A percentile compares a stretch with the other conserved stretches of the same genome.
Conservation (phyloP, 1,140 invertebrate species). For the Caenorhabditis latens region DNA sequence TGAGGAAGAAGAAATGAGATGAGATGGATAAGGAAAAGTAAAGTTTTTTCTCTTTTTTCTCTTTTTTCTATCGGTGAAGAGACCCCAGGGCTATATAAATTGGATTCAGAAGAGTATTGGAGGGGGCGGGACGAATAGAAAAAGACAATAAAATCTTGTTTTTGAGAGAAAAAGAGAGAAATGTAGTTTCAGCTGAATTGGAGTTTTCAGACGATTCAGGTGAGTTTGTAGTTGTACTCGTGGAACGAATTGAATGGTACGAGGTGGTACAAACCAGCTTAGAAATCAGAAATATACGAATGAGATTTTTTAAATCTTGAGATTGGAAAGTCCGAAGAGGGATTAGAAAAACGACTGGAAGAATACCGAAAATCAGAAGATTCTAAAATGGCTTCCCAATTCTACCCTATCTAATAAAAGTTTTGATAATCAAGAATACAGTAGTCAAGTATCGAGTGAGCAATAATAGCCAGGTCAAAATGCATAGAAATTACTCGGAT, state of each 20-base stretch:
- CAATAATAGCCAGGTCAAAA: too few relatives aligned
- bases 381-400: background rate
- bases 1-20: background rate
- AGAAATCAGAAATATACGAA: too few relatives aligned
- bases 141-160: slow-evolving; percentile 40
- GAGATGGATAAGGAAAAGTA: slow-evolving; percentile 6
- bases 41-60: background rate
- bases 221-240: too few relatives aligned
- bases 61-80: background rate
- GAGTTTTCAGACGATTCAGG: background rate
- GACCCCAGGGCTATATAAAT: slow-evolving; percentile 30
- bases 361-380: background rate
- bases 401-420: too few relatives aligned
- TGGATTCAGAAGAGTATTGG: slow-evolving; percentile 51
- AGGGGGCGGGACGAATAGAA: background rate
- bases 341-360: background rate
- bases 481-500: too few relatives aligned
- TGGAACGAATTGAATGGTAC: too few relatives aligned
- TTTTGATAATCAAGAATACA: too few relatives aligned
- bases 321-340: too few relatives aligned
- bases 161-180: background rate
- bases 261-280: too few relatives aligned
- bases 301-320: too few relatives aligned
- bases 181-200: slow-evolving; percentile 40
- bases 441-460: too few relatives aligned